Conservation (phyloP, 1,140 invertebrate species). For the Drosophila persimilis region DNA sequence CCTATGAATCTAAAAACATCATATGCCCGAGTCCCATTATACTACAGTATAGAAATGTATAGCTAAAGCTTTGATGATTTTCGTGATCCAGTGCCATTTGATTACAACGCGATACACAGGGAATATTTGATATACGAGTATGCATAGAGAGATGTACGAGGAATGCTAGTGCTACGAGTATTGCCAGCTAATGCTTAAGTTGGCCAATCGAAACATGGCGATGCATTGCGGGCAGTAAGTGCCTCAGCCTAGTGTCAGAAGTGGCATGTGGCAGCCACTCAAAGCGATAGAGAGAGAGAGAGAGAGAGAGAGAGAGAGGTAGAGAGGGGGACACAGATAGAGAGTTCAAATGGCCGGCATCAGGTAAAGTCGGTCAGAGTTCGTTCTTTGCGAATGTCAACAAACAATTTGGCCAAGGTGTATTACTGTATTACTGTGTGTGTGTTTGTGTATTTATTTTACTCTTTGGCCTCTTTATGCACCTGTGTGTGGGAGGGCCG, state of each 20-base stretch:
- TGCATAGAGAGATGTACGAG: too few relatives aligned
- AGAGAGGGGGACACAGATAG: neutral
- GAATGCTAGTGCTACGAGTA: too few relatives aligned
- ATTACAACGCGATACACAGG: too few relatives aligned
- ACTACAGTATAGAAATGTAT: too few relatives aligned
- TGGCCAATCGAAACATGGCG: too few relatives aligned
- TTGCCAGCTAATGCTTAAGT: too few relatives aligned
- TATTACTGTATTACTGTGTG: conserved; percentile 1
- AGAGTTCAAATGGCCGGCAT: neutral
- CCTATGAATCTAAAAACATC: too few relatives aligned
- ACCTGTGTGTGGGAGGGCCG: neutral
- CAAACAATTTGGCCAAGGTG: conserved; percentile 34
- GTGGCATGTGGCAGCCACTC: neutral
- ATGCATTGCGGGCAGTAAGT: too few relatives aligned
- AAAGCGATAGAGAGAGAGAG: neutral
- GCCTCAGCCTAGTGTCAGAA: neutral
- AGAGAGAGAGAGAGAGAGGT: neutral
- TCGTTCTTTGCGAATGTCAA: conserved; percentile 30
- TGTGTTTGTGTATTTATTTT: neutral
- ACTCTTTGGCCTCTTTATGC: neutral
- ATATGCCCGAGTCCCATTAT: too few relatives aligned
- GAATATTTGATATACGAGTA: too few relatives aligned
- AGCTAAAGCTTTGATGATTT: too few relatives aligned
- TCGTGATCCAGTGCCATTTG: too few relatives aligned
- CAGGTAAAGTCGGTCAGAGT: conserved; percentile 1